These are phyloP conservation scores for Drosophila setifemur DNA, from an alignment of 1,140 invertebrate species.

Conservation along the genomic window DNA sequence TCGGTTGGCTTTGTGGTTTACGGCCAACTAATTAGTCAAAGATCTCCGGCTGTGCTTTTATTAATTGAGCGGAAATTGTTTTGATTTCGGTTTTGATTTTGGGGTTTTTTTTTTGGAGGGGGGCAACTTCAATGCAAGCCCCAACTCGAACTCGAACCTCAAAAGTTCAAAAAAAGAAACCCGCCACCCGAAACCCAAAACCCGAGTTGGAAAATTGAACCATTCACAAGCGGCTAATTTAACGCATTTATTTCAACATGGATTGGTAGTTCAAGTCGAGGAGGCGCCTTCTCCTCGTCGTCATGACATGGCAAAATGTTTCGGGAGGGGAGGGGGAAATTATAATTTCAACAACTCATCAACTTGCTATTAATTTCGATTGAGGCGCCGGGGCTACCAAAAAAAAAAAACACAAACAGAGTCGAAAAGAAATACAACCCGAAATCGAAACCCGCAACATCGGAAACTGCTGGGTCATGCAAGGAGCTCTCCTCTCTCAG, in stretches of 20 bases:
- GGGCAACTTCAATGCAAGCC: background rate
- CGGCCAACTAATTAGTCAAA: slow-evolving; percentile 68
- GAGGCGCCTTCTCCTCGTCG: slow-evolving; percentile 46
- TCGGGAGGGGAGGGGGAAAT: slow-evolving; percentile 12
- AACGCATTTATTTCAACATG: slow-evolving; percentile 71
- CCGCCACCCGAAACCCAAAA: no score
- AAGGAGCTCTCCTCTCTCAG: slow-evolving; percentile 49
- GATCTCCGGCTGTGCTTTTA: slow-evolving; percentile 22
- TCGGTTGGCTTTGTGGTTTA: background rate
- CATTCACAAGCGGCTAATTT: slow-evolving; percentile 70
- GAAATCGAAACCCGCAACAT: slow-evolving; percentile 48
- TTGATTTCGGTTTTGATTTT: slow-evolving; percentile 23
- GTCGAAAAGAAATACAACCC: slow-evolving; percentile 6
- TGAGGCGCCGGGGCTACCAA: slow-evolving; percentile 54
- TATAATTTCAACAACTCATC: slow-evolving; percentile 82
- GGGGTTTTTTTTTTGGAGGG: no score
- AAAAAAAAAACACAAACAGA: slow-evolving; percentile 1
- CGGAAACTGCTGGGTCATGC: slow-evolving; percentile 49
- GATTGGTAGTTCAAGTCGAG: slow-evolving; percentile 29
- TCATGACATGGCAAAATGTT: slow-evolving; percentile 47
- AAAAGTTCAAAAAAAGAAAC: slow-evolving; percentile 35
- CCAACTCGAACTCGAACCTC: slow-evolving; percentile 14
- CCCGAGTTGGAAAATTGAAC: slow-evolving; percentile 9
- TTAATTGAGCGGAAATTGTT: slow-evolving; percentile 76
- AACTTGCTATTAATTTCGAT: slow-evolving; percentile 74